Evolutionary conservation across 2,113 vertebrate species (phyloP), one percentile per base, ranked within the genome.

Genomic region (Aleadryas rufinucha): DNA sequence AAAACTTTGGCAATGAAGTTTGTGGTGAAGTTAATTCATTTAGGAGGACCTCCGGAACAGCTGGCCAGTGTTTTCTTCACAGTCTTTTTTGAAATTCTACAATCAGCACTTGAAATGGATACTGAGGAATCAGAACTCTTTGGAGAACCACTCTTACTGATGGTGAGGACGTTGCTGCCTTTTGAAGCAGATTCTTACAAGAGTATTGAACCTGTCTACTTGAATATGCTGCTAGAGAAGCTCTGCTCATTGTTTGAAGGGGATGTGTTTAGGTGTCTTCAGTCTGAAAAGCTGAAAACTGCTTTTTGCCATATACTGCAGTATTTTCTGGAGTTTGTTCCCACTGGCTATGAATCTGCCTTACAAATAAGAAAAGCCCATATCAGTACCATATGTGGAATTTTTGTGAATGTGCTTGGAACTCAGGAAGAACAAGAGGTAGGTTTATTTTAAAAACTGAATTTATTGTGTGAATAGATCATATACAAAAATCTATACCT

Each of bases 191-290:
- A 98, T 53, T 94, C 97, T 54, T 97, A 98, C 95, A 42, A 83
- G 89, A 97, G 84, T 71, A 98, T 99, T 93, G 98, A 99, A 96
- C 98, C 99, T 85, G 96, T 99, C 64, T 98, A 99, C 85, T 98
- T 99, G 79, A 98, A 98, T 45, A 98, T 99, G 98, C 86, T 99
- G 78, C 98, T 99, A 45, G 98, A 99, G 92, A 98, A 98, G 37
- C 98, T 99, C 54, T 98, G 98, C 76, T 64, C 84, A 2, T 96
- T 99, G 33, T 98, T 98, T 96, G 95, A 98, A 92, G 91, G 88
- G 20, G 98, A 98, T n/a, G 71, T 98, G 30, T 97, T 98, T 31
- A 82, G 90, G 6, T 88, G 75, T 71, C 95, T 98, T 50, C 93
- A 97, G 42, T 99, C 97, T 76, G 90, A 97, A 70, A 98, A 99